A percentile compares a stretch with the other conserved stretches of the same genome.
phyloP scores from a whole-genome alignment of 2,113 vertebrate genomes.

The Passerina amoena region DNA sequence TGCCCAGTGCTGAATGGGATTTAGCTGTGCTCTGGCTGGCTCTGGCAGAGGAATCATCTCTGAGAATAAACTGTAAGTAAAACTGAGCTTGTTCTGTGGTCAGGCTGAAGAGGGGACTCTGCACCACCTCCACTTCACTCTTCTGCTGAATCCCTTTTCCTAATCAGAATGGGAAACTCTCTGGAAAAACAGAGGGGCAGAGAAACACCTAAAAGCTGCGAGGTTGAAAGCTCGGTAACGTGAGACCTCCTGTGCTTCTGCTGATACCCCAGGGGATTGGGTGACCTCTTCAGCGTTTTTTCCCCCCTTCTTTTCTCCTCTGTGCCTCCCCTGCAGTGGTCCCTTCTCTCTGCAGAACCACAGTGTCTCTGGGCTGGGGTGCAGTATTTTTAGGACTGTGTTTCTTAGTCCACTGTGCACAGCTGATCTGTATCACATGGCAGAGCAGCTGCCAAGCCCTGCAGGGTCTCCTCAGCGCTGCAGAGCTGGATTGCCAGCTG shows the following conservation, averaged over 20 bases:
- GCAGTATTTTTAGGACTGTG: background rate
- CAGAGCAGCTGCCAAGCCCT: background rate
- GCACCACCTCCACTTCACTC: background rate
- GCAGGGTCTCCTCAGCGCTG: background rate
- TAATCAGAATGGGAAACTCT: background rate
- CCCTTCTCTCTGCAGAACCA: background rate
- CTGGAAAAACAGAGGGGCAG: background rate
- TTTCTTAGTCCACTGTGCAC: background rate
- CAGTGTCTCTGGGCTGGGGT: background rate
- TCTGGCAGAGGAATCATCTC: background rate
- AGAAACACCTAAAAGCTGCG: background rate
- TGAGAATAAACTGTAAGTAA: constrained; percentile 4
- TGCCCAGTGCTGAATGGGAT: background rate
- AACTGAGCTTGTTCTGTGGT: background rate
- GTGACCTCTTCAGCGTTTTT: fast-evolving
- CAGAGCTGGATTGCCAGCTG: fast-evolving
- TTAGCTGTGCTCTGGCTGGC: background rate
- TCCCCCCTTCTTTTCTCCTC: fast-evolving
- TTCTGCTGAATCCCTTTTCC: background rate
- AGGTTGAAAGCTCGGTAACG: background rate
- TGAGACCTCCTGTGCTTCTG: background rate
- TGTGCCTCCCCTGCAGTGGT: background rate
- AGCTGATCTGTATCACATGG: background rate
- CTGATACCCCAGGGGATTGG: background rate
- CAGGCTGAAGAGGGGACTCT: background rate